Conservation (phyloP, 2,113 vertebrate species). For the Bos indicus region DNA sequence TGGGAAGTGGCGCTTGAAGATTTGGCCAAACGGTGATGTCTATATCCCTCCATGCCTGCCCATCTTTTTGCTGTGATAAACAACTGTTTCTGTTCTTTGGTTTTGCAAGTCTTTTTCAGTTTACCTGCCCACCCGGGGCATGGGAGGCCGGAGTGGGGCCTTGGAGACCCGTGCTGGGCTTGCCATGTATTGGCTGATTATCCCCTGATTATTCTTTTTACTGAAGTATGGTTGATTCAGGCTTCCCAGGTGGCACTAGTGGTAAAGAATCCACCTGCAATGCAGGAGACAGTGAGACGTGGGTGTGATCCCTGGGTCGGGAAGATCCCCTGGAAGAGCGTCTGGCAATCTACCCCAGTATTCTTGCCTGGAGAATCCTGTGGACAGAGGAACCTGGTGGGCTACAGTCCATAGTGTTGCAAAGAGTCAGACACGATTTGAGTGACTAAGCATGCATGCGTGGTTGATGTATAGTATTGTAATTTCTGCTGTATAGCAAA, state of each 20-base stretch:
- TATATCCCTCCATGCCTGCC: fast-evolving
- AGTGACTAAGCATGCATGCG: not conserved
- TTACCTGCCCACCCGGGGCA: fast-evolving
- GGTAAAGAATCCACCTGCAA: not conserved
- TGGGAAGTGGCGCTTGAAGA: not conserved
- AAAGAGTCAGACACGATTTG: not conserved
- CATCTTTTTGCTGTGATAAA: not conserved
- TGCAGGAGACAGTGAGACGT: not conserved
- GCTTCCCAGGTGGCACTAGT: not conserved
- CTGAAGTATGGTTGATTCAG: not conserved
- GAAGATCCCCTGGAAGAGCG: not conserved
- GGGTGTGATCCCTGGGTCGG: not conserved
- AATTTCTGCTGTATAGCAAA: not conserved
- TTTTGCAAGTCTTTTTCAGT: not conserved
- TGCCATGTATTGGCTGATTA: not conserved
- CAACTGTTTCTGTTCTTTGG: not conserved
- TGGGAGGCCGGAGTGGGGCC: not conserved
- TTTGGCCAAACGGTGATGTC: not conserved
- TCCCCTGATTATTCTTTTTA: not conserved
- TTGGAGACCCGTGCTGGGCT: not conserved
- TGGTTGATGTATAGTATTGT: not conserved
- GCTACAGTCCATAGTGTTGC: not conserved
- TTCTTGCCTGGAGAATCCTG: not conserved
- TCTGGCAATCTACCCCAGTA: not conserved
- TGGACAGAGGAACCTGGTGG: not conserved